Conservation (phyloP, 2,888 invertebrate species). For the Mellilla xanthometata region DNA sequence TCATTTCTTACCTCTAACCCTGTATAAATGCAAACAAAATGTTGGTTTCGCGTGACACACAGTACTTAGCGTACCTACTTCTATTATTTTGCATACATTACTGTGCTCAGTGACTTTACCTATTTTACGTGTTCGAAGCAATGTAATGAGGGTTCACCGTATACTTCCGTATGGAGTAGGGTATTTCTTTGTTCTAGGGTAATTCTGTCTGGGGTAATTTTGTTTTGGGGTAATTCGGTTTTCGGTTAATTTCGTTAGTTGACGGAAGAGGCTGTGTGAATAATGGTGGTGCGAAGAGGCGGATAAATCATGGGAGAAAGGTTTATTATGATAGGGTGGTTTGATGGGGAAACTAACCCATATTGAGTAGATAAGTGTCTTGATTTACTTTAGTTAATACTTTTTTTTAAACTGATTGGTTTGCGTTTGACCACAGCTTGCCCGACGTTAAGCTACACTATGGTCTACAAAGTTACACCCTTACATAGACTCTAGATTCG, state of each 20-base stretch:
- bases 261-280: constrained; percentile 8
- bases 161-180: constrained; percentile 4
- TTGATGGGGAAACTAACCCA: no score
- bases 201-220: constrained; percentile 18
- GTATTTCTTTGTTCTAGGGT: constrained; percentile 20
- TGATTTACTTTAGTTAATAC: no score
- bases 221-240: constrained; percentile 17
- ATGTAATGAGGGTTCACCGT: constrained; percentile 21
- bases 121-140: constrained; percentile 42
- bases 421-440: no score
- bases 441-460: no score
- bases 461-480: no score
- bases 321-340: not conserved
- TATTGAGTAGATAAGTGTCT: no score
- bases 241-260: constrained; percentile 15
- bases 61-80: constrained; percentile 63
- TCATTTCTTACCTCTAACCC: no score
- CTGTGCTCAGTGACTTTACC: constrained; percentile 44
- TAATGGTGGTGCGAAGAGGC: constrained; percentile 6
- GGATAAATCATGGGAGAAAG: constrained; percentile 7
- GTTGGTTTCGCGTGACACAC: constrained; percentile 72
- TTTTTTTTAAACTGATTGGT: no score
- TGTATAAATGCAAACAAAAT: constrained; percentile 75
- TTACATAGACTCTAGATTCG: no score
- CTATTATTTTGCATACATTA: constrained; percentile 78